phyloP scores from a whole-genome alignment of 2,113 vertebrate genomes.

The Archocentrus centrarchus region DNA sequence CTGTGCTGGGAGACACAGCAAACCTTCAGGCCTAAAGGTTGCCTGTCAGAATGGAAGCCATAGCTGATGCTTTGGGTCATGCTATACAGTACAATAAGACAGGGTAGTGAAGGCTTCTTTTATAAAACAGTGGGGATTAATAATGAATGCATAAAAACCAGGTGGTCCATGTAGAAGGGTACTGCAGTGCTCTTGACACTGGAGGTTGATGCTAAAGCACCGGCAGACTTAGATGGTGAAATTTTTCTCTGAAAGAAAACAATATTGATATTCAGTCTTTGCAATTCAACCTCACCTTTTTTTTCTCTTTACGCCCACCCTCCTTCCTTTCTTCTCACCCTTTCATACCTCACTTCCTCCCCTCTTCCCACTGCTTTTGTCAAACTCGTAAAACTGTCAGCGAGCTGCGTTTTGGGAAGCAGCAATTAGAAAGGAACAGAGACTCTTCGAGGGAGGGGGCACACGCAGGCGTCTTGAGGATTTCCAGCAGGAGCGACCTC shows the following conservation, averaged over 20 bases:
- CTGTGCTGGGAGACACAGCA: no score
- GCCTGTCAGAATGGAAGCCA: not conserved
- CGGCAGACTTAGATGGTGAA: not conserved
- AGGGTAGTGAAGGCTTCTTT: not conserved
- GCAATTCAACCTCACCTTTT: conserved; percentile 26
- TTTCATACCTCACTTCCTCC: conserved; percentile 35
- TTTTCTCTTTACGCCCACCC: conserved; percentile 14
- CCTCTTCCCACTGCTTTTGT: conserved; percentile 41
- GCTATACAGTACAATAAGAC: not conserved
- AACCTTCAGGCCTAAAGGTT: no score
- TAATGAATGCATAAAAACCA: not conserved
- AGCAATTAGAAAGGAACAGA: conserved; percentile 58
- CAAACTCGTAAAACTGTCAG: conserved; percentile 54
- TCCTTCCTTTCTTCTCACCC: conserved; percentile 25
- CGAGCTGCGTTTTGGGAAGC: conserved; percentile 42
- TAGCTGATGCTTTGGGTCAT: not conserved
- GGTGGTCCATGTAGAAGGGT: not conserved
- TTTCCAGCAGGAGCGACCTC: conserved; percentile 46
- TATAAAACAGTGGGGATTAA: conserved; percentile 6
- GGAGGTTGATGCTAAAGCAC: not conserved
- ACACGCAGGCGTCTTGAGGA: conserved; percentile 5
- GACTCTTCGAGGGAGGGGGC: not conserved
- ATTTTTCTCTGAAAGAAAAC: conserved; percentile 28
- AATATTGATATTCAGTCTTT: conserved; percentile 31
- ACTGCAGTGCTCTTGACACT: conserved; percentile 3